Conservation (phyloP, 2,888 invertebrate genomes). For the Eupithecia exiguata region DNA sequence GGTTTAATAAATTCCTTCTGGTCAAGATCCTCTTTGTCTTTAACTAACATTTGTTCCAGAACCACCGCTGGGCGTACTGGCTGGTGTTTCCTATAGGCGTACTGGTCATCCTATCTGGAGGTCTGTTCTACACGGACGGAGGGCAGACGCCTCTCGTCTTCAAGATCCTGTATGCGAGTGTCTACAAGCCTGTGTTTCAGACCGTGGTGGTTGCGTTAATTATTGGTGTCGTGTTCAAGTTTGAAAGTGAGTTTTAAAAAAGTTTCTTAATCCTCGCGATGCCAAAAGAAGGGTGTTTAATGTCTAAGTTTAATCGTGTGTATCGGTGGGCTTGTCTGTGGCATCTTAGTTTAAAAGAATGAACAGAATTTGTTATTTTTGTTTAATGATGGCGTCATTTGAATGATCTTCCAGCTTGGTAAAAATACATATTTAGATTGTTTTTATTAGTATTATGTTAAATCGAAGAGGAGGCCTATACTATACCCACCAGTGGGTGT, state of each 20-base stretch:
- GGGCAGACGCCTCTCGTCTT: constrained; percentile 39
- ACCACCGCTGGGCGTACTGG: constrained; percentile 63
- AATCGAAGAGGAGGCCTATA: too few relatives aligned
- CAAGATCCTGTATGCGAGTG: constrained; percentile 60
- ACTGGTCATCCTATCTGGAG: constrained; percentile 67
- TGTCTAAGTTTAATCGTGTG: too few relatives aligned
- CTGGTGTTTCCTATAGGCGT: constrained; percentile 60
- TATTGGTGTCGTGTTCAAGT: constrained; percentile 62
- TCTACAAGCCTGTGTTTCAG: constrained; percentile 70
- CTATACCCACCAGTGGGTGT: too few relatives aligned
- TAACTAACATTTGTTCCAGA: constrained; percentile 51
- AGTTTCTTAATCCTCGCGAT: neutral
- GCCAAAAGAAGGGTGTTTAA: neutral
- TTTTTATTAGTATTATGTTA: too few relatives aligned
- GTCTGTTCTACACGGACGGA: constrained; percentile 66
- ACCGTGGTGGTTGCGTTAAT: constrained; percentile 55
- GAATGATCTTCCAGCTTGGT: too few relatives aligned
- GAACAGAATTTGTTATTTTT: too few relatives aligned
- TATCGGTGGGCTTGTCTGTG: too few relatives aligned
- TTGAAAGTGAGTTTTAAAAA: constrained; percentile 67
- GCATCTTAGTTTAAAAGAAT: too few relatives aligned
- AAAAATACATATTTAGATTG: too few relatives aligned
- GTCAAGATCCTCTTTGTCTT: neutral
- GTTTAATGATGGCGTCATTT: too few relatives aligned
- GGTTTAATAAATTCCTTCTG: too few relatives aligned